Percentiles rank a stretch among this genome's conserved stretches.
These are phyloP conservation scores for Bombus affinis DNA, from an alignment of 1,140 invertebrate genomes.

Conservation along the genomic window DNA sequence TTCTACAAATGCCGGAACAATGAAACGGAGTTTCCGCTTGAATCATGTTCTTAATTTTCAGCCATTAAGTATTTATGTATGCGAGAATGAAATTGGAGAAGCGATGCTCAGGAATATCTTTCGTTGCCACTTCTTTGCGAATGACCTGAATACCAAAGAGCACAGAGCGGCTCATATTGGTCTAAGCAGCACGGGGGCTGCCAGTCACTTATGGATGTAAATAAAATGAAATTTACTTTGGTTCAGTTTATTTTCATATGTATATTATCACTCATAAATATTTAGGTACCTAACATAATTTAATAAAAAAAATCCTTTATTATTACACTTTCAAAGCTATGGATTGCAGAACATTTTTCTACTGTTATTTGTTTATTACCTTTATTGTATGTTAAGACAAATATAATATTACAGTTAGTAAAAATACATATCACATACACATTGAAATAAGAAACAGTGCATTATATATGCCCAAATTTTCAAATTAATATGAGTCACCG, in stretches of 20 bases:
- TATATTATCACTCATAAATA: not conserved
- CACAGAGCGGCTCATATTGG: too few relatives aligned
- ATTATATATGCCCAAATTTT: too few relatives aligned
- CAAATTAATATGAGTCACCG: too few relatives aligned
- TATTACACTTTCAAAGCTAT: too few relatives aligned
- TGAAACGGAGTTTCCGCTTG: not conserved
- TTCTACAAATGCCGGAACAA: not conserved
- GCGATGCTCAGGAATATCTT: constrained; percentile 2
- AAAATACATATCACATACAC: too few relatives aligned
- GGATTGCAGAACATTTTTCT: not conserved
- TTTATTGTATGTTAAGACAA: too few relatives aligned
- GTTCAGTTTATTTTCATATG: not conserved
- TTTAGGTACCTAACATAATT: not conserved
- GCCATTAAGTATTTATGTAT: not conserved
- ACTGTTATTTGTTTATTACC: not conserved
- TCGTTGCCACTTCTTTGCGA: constrained; percentile 10
- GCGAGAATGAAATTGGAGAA: not conserved
- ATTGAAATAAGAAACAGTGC: too few relatives aligned
- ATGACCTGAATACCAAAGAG: constrained; percentile 23
- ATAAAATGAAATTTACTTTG: not conserved
- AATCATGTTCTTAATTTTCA: constrained; percentile 1
- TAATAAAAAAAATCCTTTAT: too few relatives aligned
- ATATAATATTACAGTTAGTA: too few relatives aligned
- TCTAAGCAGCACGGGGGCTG: not conserved
- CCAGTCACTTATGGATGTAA: not conserved